Percentiles rank a stretch among this genome's conserved stretches.
Evolutionary conservation across 2,888 invertebrate species (phyloP).

Genomic region (Lobophora halterata): DNA sequence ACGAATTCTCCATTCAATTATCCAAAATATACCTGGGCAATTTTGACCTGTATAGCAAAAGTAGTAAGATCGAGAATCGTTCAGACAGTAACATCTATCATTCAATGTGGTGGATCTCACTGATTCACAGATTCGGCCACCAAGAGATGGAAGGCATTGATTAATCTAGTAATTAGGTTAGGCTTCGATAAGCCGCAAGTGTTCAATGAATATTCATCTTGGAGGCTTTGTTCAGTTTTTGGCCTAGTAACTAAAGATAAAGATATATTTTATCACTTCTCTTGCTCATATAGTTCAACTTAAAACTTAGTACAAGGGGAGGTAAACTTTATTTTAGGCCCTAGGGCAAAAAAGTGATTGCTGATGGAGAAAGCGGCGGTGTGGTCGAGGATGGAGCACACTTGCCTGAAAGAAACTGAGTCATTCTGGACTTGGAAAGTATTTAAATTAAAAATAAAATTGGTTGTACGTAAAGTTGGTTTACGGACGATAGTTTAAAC

Average conservation of each 20-base stretch:
- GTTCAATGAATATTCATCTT: conserved; percentile 1
- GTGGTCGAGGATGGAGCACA: too few species aligned
- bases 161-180: conserved; percentile 24
- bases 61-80: conserved; percentile 8
- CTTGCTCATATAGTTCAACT: too few species aligned
- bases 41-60: conserved; percentile 11
- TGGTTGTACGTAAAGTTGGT: too few species aligned
- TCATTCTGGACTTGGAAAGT: too few species aligned
- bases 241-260: not conserved
- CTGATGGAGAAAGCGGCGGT: too few species aligned
- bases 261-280: too few species aligned
- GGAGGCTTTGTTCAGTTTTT: not conserved
- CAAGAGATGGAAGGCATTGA: conserved; percentile 15
- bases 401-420: too few species aligned
- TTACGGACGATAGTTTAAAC: too few species aligned
- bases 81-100: conserved; percentile 10
- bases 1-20: conserved; percentile 1
- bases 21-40: not conserved
- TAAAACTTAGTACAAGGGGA: too few species aligned
- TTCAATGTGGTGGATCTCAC: conserved; percentile 22
- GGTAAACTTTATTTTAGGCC: too few species aligned
- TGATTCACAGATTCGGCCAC: conserved; percentile 14
- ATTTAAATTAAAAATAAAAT: too few species aligned
- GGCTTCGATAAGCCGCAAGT: conserved; percentile 1
- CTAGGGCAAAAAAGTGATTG: too few species aligned